Evolutionary conservation across 1,140 invertebrate species (phyloP).

Genomic region (Brachionus angularis): DNA sequence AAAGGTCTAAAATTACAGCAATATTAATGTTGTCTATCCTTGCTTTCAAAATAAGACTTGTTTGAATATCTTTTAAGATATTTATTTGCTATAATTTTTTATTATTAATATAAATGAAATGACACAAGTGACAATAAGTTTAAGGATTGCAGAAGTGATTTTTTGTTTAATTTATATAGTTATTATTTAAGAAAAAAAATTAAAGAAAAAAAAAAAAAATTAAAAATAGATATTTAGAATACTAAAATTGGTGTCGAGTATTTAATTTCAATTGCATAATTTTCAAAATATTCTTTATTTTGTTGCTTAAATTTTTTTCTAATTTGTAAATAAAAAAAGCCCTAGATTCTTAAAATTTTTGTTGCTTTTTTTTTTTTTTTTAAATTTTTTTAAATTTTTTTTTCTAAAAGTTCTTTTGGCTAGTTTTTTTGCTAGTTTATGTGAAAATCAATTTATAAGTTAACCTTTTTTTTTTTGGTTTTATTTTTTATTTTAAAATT

Average conservation of each 20-base stretch:
- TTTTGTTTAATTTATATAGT: not conserved
- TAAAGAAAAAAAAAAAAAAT: constrained; percentile 15
- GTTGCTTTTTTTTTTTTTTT: not conserved
- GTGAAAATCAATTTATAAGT: constrained; percentile 31
- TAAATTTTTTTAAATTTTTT: not conserved
- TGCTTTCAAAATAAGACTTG: too few species aligned
- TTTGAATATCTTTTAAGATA: constrained; percentile 25
- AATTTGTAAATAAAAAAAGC: too few species aligned
- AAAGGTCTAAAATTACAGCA: constrained; percentile 11
- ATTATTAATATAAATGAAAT: constrained; percentile 29
- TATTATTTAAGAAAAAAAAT: not conserved
- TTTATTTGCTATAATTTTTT: too few species aligned
- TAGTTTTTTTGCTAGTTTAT: too few species aligned
- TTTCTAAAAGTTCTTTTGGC: not conserved
- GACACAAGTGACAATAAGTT: constrained; percentile 35
- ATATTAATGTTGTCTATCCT: too few species aligned
- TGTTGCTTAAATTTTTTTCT: too few species aligned
- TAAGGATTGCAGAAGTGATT: constrained; percentile 29
- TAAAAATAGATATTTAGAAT: constrained; percentile 24
- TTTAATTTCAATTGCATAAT: not conserved
- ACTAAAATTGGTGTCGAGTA: constrained; percentile 3
- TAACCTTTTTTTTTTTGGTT: too few species aligned
- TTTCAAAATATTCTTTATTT: too few species aligned
- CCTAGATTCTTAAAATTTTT: too few species aligned
- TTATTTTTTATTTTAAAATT: too few species aligned